Base-by-base conservation (phyloP, 2,888 invertebrate genomes). In the Drosophila crucigera region DNA sequence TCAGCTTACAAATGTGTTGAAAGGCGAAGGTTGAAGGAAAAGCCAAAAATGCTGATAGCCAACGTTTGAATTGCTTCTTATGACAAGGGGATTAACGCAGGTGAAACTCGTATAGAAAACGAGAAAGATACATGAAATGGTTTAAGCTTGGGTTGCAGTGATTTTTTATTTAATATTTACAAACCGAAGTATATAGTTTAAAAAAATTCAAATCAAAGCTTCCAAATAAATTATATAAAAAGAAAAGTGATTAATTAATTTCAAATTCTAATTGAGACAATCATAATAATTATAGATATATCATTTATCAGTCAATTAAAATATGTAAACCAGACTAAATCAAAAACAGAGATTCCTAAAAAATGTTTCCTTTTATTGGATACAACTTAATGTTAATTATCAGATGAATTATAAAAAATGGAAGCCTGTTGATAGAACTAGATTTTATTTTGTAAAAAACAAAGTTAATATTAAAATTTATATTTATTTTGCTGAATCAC, bases 1-100 rank as follows among this genome's bases (percentile, higher is more conserved):
- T 39, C 31, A 33, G 50, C 63, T 79, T 43, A 78, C 69, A 68
- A 54, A 61, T 50, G 58, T 65, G 76, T 54, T 65, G 76, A 75
- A 49, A 53, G 63, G 19, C 62, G 31, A 39, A 61, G 47, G 53
- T 43, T 58, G 33, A 47, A 47, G 31, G 11, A 52, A 53, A 52
- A 28, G 41, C n/a, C 28, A 28, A 28, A 22, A 54, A 68, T 37
- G 33, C 35, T 58, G 58, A 63, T 73, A 28, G 39, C 22, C 25
- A 53, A 35, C 28, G 11, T 7, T 58, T 43, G 37, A 63, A 50
- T 10, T 16, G 33, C 22, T n/a, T 39, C 37, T 35, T 73, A 47
- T 60, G 54, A 64, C 49, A 54, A 39, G 65, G 35, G 72, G 56
- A 50, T 73, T 72, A 72, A 41, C 25, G 39, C 22, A 22, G 37